Conservation (phyloP, 2,113 vertebrate species). For the Callorhinus ursinus region DNA sequence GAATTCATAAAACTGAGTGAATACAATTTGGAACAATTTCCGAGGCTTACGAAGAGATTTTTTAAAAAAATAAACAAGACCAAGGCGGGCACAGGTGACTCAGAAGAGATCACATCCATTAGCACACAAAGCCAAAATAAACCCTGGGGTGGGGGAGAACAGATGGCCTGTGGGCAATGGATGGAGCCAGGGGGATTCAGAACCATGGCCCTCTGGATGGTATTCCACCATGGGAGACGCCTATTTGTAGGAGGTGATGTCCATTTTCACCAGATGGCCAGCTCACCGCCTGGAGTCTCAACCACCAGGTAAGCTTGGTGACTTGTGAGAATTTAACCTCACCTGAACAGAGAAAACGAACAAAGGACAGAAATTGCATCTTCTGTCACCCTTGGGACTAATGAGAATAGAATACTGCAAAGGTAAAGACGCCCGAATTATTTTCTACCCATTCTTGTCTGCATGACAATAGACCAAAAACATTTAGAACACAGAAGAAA, state of each 20-base stretch:
- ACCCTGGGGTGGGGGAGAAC: not conserved
- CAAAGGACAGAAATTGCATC: not conserved
- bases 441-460: conserved; percentile 7
- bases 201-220: not conserved
- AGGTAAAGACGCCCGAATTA: not conserved
- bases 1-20: not conserved
- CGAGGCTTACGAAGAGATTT: conserved; percentile 1
- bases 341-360: conserved; percentile 27
- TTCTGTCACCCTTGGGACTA: not conserved
- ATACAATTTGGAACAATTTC: not conserved
- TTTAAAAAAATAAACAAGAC: not conserved
- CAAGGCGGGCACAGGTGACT: conserved; percentile 60
- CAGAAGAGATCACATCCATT: conserved; percentile 13
- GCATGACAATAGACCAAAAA: not conserved
- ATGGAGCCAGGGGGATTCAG: conserved; percentile 21
- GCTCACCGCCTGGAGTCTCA: not conserved
- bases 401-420: not conserved
- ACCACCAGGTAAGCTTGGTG: conserved; percentile 29
- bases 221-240: conserved; percentile 49
- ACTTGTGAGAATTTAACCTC: conserved; percentile 13
- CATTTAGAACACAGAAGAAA: not conserved
- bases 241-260: conserved; percentile 25
- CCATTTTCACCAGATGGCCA: conserved; percentile 74
- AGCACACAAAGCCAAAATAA: conserved; percentile 55
- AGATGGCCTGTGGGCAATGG: conserved; percentile 65